Evolutionary conservation across 2,888 invertebrate species (phyloP).

Genomic region (Sepiola atlantica): DNA sequence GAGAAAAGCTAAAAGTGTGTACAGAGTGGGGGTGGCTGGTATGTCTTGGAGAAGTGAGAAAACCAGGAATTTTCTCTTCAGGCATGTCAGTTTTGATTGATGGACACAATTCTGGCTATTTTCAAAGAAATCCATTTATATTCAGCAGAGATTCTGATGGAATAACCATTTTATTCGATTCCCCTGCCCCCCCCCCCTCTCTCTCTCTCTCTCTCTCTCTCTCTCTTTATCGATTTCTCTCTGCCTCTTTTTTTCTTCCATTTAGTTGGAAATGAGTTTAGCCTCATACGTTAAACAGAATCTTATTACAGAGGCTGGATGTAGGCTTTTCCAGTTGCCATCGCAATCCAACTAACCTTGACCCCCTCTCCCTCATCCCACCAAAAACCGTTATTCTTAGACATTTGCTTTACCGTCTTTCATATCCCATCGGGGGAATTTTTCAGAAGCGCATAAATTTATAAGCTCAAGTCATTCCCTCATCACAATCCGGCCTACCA

Average conservation of each 20-base stretch:
- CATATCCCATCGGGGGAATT: background rate
- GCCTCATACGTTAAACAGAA: background rate
- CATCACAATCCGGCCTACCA: background rate
- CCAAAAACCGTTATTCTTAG: background rate
- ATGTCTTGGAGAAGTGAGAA: background rate
- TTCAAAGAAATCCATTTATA: conserved; percentile 23
- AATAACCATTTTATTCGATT: conserved; percentile 24
- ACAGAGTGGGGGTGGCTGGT: background rate
- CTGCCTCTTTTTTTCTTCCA: background rate
- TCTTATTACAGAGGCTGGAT: background rate
- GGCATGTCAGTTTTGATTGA: conserved; percentile 22
- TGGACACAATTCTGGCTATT: background rate
- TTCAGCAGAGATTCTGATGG: background rate
- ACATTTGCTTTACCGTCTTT: background rate
- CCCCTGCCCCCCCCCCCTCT: background rate
- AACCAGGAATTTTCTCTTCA: background rate
- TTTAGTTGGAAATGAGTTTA: conserved; percentile 12
- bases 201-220: background rate
- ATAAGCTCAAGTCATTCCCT: background rate
- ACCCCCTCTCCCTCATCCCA: background rate
- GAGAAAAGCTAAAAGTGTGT: background rate
- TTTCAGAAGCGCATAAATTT: background rate
- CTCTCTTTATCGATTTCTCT: background rate
- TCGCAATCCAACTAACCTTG: background rate
- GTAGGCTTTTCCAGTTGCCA: background rate